Conservation (phyloP, 2,888 invertebrate genomes). For the Synanthedon myopaeformis region DNA sequence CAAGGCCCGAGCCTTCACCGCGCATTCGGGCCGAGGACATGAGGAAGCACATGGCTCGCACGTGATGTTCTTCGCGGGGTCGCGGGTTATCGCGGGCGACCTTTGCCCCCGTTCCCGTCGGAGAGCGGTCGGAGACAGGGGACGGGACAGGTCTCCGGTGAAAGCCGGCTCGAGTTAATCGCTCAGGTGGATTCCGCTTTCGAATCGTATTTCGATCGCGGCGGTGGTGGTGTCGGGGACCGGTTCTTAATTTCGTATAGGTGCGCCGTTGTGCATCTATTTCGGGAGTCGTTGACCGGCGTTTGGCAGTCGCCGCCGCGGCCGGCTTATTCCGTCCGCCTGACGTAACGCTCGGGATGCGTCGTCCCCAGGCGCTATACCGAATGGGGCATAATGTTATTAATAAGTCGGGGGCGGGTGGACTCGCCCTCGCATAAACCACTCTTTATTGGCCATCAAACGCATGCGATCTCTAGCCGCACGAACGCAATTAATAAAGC, state of each 20-base stretch:
- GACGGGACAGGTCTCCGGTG: conserved; percentile 30
- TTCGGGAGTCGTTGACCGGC: conserved; percentile 68
- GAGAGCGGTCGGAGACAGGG: conserved; percentile 12
- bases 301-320: conserved; percentile 36
- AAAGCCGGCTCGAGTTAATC: conserved; percentile 55
- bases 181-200: conserved; percentile 61
- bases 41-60: conserved; percentile 7
- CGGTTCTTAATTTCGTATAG: conserved; percentile 59
- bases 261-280: conserved; percentile 58
- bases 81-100: not conserved
- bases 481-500: not conserved
- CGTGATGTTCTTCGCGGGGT: conserved; percentile 1
- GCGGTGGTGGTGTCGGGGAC: conserved; percentile 41
- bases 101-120: no score
- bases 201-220: conserved; percentile 53
- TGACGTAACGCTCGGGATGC: conserved; percentile 33
- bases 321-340: conserved; percentile 39
- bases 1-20: conserved; percentile 25
- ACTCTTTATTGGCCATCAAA: conserved; percentile 31
- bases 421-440: conserved; percentile 34
- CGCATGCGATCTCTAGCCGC: conserved; percentile 23
- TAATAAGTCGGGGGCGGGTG: conserved; percentile 40
- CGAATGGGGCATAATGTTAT: conserved; percentile 40
- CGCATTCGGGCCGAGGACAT: conserved; percentile 6
- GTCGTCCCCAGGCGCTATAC: conserved; percentile 31